Evolutionary conservation across 2,797 vertebrate genomes (phyloP).

Genomic region (Neosilurus mollespiculum): DNA sequence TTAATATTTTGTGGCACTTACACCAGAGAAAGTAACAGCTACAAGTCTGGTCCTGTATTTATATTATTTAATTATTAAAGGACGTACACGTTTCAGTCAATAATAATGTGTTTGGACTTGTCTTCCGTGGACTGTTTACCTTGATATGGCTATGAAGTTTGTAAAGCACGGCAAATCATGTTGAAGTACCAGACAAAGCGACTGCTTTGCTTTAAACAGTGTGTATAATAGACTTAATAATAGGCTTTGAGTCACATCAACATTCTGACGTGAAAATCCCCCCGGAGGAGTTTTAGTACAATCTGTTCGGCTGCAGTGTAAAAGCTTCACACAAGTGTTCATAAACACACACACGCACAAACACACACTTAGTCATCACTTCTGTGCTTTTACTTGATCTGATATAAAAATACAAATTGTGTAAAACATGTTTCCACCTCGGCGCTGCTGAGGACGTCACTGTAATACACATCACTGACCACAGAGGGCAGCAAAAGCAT

Average conservation of each 20-base stretch:
- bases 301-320: not conserved
- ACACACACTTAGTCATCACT: not conserved
- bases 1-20: not conserved
- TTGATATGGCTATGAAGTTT: not conserved
- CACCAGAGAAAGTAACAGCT: not conserved
- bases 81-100: not conserved
- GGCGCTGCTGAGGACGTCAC: no score
- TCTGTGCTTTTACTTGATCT: slow-evolving; percentile 25
- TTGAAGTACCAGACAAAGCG: not conserved
- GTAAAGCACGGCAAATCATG: not conserved
- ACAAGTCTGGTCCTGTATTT: slow-evolving; percentile 13
- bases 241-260: not conserved
- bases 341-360: not conserved
- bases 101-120: slow-evolving; percentile 17
- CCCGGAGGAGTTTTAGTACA: not conserved
- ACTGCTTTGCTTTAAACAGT: not conserved
- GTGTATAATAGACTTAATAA: slow-evolving; percentile 15
- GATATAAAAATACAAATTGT: slow-evolving; percentile 9
- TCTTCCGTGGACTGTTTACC: not conserved
- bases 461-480: not conserved
- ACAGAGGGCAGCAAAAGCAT: slow-evolving; percentile 26
- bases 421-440: not conserved
- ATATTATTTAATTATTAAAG: not conserved
- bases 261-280: not conserved
- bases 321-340: not conserved